Conservation (phyloP, 1,140 invertebrate genomes). For the Drosophila pseudoobscura region DNA sequence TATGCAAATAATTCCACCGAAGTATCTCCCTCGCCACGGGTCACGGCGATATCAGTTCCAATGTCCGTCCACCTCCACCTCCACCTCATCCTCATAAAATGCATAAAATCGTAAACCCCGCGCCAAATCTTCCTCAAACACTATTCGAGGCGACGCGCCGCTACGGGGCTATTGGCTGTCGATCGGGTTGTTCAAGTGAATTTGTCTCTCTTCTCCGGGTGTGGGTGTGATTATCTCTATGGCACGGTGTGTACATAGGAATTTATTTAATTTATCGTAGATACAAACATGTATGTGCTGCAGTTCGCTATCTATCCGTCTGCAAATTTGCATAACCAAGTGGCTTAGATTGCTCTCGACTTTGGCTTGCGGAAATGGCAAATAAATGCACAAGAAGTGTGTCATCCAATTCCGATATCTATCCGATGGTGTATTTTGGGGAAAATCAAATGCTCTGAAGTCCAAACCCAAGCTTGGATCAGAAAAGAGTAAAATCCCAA, state of each 20-base stretch:
- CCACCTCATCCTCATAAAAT: slow-evolving; percentile 4
- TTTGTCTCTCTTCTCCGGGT: slow-evolving; percentile 34
- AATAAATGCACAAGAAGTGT: slow-evolving; percentile 47
- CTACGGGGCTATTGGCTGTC: not conserved
- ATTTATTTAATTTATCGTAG: slow-evolving; percentile 40
- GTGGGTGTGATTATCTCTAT: slow-evolving; percentile 62
- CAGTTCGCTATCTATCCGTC: slow-evolving; percentile 23
- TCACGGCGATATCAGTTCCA: slow-evolving; percentile 56
- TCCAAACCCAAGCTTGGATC: not conserved
- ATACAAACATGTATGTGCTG: slow-evolving; percentile 3
- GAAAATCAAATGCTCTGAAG: not conserved
- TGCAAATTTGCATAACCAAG: slow-evolving; percentile 66
- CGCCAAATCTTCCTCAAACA: slow-evolving; percentile 74
- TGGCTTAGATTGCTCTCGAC: slow-evolving; percentile 63
- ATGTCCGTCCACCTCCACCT: not conserved
- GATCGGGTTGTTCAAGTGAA: slow-evolving; percentile 66
- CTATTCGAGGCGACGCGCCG: not conserved
- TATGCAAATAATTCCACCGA: slow-evolving; percentile 61
- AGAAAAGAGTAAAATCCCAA: not conserved
- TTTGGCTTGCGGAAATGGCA: slow-evolving; percentile 34
- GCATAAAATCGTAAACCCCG: slow-evolving; percentile 47
- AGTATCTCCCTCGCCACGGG: slow-evolving; percentile 26
- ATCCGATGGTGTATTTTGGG: no score
- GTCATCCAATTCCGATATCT: slow-evolving; percentile 29
- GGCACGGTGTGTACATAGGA: slow-evolving; percentile 14